Percentiles rank a stretch among this genome's conserved stretches.
phyloP scores from a whole-genome alignment of 2,797 vertebrate species.

The Thamnophis elegans region DNA sequence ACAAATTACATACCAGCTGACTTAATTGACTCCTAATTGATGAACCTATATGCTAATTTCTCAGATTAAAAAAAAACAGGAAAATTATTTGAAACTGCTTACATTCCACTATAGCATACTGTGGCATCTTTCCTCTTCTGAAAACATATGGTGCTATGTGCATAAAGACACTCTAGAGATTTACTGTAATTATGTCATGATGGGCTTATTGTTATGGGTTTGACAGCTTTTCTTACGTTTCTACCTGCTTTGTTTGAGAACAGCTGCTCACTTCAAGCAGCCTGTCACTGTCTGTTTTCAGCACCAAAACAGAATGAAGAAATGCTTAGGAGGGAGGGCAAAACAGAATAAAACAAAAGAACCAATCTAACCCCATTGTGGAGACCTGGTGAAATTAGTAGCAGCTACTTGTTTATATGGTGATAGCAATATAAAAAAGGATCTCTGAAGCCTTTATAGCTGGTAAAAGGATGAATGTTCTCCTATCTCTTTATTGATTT shows the following conservation, averaged over 20 bases:
- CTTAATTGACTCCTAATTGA: conserved; percentile 52
- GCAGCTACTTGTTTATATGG: conserved; percentile 65
- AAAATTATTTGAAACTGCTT: conserved; percentile 51
- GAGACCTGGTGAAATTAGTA: conserved; percentile 61
- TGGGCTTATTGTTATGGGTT: conserved; percentile 67
- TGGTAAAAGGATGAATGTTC: conserved; percentile 47
- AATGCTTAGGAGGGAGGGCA: conserved; percentile 68
- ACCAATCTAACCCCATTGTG: conserved; percentile 54
- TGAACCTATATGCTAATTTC: conserved; percentile 64
- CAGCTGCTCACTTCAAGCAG: conserved; percentile 73
- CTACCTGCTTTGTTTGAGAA: conserved; percentile 71
- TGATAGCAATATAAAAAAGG: conserved; percentile 53
- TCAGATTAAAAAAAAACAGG: conserved; percentile 49
- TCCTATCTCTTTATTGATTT: conserved; percentile 56
- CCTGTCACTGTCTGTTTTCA: conserved; percentile 54
- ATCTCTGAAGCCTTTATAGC: conserved; percentile 48
- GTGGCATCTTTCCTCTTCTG: conserved; percentile 40
- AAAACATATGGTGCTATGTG: conserved; percentile 68
- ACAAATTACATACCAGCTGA: conserved; percentile 13
- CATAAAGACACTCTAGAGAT: conserved; percentile 64
- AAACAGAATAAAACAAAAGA: conserved; percentile 56
- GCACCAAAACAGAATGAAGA: conserved; percentile 55
- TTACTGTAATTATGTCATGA: conserved; percentile 69
- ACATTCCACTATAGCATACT: conserved; percentile 42
- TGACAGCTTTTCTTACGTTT: conserved; percentile 57